These are phyloP conservation scores for Athalia rosae DNA, from an alignment of 2,888 invertebrate species.

Conservation along the genomic window DNA sequence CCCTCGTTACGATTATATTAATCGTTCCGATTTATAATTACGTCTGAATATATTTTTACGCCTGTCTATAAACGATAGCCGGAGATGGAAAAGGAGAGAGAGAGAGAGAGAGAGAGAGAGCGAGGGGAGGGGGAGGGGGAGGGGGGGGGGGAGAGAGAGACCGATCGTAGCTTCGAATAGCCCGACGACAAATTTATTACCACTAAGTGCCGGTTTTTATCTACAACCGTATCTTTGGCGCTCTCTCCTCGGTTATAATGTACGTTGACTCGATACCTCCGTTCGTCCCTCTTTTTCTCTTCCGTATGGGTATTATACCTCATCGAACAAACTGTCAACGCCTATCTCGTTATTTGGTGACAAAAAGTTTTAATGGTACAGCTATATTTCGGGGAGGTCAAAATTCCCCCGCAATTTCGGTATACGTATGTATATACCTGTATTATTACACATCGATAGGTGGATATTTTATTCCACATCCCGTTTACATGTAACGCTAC, in stretches of 20 bases:
- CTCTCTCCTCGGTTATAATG: conserved; percentile 29
- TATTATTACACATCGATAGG: too few species aligned
- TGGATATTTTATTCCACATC: too few species aligned
- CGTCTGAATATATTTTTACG: conserved; percentile 61
- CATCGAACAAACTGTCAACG: conserved; percentile 33
- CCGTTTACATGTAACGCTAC: too few species aligned
- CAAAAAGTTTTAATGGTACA: conserved; percentile 13
- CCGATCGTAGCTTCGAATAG: conserved; percentile 37
- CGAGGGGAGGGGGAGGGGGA: conserved; percentile 24
- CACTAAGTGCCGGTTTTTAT: conserved; percentile 40
- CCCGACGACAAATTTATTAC: conserved; percentile 44
- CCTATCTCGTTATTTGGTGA: conserved; percentile 36
- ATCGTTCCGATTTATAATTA: conserved; percentile 71
- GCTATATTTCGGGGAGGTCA: conserved; percentile 3
- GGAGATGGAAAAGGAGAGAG: conserved; percentile 44
- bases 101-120: conserved; percentile 42
- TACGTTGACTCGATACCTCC: conserved; percentile 1
- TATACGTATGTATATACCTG: too few species aligned
- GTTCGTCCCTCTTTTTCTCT: not conserved
- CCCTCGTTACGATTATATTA: conserved; percentile 71
- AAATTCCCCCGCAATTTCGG: not conserved
- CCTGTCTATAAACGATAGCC: conserved; percentile 45
- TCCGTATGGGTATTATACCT: not conserved
- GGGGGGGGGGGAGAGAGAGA: conserved; percentile 20
- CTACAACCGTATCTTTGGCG: conserved; percentile 32